These are phyloP conservation scores for Lycaena phlaeas DNA, from an alignment of 2,888 invertebrate genomes.

Conservation along the genomic window DNA sequence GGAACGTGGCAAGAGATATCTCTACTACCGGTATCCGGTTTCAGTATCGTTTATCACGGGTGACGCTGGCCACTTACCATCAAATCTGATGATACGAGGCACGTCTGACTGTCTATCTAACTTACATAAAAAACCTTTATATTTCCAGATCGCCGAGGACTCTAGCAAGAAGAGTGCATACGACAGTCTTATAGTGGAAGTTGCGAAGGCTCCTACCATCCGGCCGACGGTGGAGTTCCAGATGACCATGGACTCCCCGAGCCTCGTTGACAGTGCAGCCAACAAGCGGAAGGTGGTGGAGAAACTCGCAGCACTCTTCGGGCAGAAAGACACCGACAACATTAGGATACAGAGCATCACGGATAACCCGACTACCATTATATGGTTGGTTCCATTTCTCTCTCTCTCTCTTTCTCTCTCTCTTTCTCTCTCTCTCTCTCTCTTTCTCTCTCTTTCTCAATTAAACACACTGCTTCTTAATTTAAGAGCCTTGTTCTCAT, in stretches of 20 bases:
- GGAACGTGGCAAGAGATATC: too few species aligned
- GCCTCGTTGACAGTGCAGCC: conserved; percentile 79
- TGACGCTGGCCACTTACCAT: too few species aligned
- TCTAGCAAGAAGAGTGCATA: conserved; percentile 81
- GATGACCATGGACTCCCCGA: conserved; percentile 81
- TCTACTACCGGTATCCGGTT: too few species aligned
- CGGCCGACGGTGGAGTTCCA: conserved; percentile 85
- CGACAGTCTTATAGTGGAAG: conserved; percentile 85
- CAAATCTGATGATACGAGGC: too few species aligned
- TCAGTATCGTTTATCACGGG: too few species aligned
- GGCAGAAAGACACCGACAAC: conserved; percentile 80
- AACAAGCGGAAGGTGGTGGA: conserved; percentile 87
- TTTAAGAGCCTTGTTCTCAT: too few species aligned
- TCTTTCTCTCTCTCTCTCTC: too few species aligned
- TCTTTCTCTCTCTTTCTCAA: too few species aligned
- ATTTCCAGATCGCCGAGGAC: conserved; percentile 77
- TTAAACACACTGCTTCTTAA: too few species aligned
- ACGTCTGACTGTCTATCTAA: too few species aligned
- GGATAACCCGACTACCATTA: conserved; percentile 78
- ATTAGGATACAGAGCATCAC: conserved; percentile 82
- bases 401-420: too few species aligned
- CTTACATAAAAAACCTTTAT: too few species aligned
- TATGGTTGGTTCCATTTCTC: conserved; percentile 71
- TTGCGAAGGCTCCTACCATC: conserved; percentile 75
- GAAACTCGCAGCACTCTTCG: conserved; percentile 83